Evolutionary conservation across 2,888 invertebrate species (phyloP).

Genomic region (Tubulanus polymorphus): DNA sequence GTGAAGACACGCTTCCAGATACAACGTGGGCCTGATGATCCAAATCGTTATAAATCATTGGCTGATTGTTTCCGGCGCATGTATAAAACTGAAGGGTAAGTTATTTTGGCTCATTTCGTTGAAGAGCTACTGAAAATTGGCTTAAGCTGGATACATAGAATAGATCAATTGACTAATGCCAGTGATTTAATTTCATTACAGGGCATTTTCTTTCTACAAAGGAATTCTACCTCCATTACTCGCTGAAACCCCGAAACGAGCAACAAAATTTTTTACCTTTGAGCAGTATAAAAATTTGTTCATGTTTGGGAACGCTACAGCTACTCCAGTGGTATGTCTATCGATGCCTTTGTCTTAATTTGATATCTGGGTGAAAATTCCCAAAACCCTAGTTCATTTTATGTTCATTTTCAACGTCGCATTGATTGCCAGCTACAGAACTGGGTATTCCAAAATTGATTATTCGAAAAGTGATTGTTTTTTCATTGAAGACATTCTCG

Average conservation of each 20-base stretch:
- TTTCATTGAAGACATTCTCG: conserved; percentile 80
- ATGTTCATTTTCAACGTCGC: too few species aligned
- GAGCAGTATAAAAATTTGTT: conserved; percentile 87
- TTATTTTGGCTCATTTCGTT: too few species aligned
- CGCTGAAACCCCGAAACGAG: conserved; percentile 91
- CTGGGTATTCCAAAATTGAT: too few species aligned
- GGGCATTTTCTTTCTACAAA: conserved; percentile 75
- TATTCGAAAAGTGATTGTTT: too few species aligned
- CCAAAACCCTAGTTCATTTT: too few species aligned
- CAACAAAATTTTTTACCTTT: conserved; percentile 90
- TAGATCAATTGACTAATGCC: neutral
- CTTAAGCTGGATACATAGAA: too few species aligned
- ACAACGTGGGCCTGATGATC: conserved; percentile 60
- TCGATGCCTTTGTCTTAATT: too few species aligned
- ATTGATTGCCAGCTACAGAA: too few species aligned
- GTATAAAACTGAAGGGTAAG: conserved; percentile 74
- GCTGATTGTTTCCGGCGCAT: conserved; percentile 85
- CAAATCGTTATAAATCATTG: conserved; percentile 69
- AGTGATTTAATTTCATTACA: conserved; percentile 23
- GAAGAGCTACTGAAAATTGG: too few species aligned
- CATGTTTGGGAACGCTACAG: conserved; percentile 49
- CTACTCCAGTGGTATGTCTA: conserved; percentile 2
- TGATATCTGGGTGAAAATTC: too few species aligned
- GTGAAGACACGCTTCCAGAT: conserved; percentile 86
- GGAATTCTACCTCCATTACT: conserved; percentile 89